Percentiles rank a stretch among this genome's conserved stretches.
These are phyloP conservation scores for Hipposideros larvatus DNA, from an alignment of 2,797 vertebrate genomes.

Conservation along the genomic window DNA sequence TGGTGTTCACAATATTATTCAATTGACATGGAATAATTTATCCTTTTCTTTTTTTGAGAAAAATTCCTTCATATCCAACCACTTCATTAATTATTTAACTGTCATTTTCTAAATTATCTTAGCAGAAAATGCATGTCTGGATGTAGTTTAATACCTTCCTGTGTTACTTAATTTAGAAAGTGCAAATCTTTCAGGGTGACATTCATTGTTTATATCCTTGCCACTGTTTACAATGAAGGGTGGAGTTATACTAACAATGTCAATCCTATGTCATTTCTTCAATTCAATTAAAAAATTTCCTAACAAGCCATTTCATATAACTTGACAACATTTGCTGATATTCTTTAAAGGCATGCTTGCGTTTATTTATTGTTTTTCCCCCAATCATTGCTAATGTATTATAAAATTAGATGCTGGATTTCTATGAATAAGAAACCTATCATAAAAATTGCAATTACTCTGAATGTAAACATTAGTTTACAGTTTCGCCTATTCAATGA, in stretches of 20 bases:
- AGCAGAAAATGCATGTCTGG: slow-evolving; percentile 40
- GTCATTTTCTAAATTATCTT: slow-evolving; percentile 48
- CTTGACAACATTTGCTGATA: slow-evolving; percentile 48
- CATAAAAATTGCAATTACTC: slow-evolving; percentile 8
- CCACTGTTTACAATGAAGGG: slow-evolving; percentile 9
- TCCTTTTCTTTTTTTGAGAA: slow-evolving; percentile 46
- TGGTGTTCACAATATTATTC: slow-evolving; percentile 46
- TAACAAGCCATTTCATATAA: slow-evolving; percentile 63
- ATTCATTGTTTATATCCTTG: slow-evolving; percentile 52
- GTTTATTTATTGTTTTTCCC: slow-evolving; percentile 4
- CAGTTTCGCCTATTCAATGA: slow-evolving; percentile 8
- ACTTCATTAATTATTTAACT: slow-evolving; percentile 67
- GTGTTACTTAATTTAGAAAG: slow-evolving; percentile 54
- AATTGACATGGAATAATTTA: slow-evolving; percentile 34
- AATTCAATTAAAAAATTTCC: slow-evolving; percentile 54
- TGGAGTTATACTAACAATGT: slow-evolving; percentile 12
- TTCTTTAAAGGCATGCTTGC: slow-evolving; percentile 46
- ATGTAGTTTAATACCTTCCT: slow-evolving; percentile 39
- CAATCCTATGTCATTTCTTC: slow-evolving; percentile 47
- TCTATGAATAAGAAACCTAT: slow-evolving; percentile 51
- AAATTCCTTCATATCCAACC: slow-evolving; percentile 31
- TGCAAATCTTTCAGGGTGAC: not conserved
- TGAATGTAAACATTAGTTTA: slow-evolving; percentile 45
- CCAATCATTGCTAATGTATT: slow-evolving; percentile 41
- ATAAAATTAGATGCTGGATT: slow-evolving; percentile 60